Conservation (phyloP, 2,797 vertebrate species). For the Poliocrania exsul region DNA sequence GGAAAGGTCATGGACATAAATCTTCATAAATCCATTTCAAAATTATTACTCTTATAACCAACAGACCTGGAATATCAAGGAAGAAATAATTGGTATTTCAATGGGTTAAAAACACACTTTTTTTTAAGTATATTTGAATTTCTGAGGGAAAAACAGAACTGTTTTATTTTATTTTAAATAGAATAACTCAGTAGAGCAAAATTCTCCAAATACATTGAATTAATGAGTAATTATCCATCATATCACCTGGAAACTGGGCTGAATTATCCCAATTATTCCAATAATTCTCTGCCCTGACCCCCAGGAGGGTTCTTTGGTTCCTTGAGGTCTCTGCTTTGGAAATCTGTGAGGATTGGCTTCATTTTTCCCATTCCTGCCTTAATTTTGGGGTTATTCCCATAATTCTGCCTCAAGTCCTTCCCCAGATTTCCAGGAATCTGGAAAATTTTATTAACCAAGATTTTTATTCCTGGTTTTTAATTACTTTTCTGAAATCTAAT, state of each 20-base stretch:
- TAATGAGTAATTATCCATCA: not conserved
- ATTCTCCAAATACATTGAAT: not conserved
- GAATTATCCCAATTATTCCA: constrained; percentile 56
- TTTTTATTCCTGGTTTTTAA: not conserved
- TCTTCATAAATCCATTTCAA: not conserved
- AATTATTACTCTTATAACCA: not conserved
- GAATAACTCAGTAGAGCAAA: not conserved
- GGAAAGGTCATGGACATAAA: constrained; percentile 11
- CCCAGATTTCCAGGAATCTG: not conserved
- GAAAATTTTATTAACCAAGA: too few relatives aligned
- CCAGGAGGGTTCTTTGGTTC: not conserved
- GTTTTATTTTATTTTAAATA: not conserved
- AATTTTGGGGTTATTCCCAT: not conserved
- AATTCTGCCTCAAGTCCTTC: not conserved
- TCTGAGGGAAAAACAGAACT: not conserved
- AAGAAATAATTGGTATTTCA: not conserved
- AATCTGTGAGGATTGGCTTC: not conserved
- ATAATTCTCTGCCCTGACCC: not conserved
- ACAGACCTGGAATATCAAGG: not conserved
- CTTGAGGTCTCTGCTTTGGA: not conserved
- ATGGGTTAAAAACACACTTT: not conserved
- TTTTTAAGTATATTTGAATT: not conserved
- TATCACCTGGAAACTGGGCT: not conserved
- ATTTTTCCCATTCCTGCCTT: constrained; percentile 24
- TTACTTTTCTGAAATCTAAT: not conserved